phyloP scores from a whole-genome alignment of 2,113 vertebrate genomes.

The Carlito syrichta region DNA sequence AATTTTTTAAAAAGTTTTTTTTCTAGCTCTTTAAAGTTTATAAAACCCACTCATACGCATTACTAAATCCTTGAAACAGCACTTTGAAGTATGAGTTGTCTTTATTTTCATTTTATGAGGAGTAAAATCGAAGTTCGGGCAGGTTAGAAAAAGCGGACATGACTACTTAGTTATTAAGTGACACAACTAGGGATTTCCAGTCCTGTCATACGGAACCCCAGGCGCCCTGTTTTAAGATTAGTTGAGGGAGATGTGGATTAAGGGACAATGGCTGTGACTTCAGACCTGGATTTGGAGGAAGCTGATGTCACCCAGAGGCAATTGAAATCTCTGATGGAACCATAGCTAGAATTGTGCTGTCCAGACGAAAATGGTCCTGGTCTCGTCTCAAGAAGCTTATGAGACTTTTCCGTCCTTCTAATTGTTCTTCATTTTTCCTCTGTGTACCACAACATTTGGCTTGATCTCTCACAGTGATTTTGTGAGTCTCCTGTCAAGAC shows the following conservation, averaged over 20 bases:
- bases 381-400: neutral
- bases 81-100: neutral
- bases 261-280: neutral
- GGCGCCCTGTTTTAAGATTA: neutral
- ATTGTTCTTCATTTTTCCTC: neutral
- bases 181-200: neutral
- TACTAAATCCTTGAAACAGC: neutral
- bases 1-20: neutral
- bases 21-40: neutral
- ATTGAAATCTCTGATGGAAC: neutral
- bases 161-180: neutral
- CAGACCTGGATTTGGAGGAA: neutral
- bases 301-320: neutral
- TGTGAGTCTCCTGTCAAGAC: neutral
- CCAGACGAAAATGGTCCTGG: neutral
- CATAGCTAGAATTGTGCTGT: neutral
- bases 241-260: neutral
- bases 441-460: neutral
- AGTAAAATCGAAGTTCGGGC: neutral
- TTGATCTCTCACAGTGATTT: neutral
- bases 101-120: neutral
- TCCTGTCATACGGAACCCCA: neutral
- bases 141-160: neutral
- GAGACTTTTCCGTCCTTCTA: neutral
- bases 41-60: neutral